Base-by-base conservation (phyloP, 2,797 vertebrate genomes). In the Hephaestus fuliginosus region DNA sequence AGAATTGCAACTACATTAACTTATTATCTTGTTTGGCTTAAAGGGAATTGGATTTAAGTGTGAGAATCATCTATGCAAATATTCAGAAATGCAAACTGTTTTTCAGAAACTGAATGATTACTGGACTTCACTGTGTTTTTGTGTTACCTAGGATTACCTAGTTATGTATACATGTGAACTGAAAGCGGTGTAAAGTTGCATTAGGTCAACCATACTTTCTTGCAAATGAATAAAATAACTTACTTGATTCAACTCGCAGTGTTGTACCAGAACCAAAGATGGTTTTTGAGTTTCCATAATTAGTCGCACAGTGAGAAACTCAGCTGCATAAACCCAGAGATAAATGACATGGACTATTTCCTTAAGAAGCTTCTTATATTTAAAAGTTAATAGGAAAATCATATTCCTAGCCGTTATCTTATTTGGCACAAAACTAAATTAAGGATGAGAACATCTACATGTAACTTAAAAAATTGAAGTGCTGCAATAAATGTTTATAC, bases 241-340 rank as follows among this genome's bases (percentile, higher is more conserved):
- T 70, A 86, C 83, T 76, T 52, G 70, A 49, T 60, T 65, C 17
- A 15, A 84, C 62, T n/a, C 4, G 69, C 10, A 89, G 63, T 36
- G 63, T 58, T n/a, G 56, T 78, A 22, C 83, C 88, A 52, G 66
- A 62, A 18, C 81, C 85, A 72, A 89, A 86, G 55, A 80, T 0
- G 13, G 76, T 7, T 20, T 74, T 83, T 13, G 65, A 20, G 30
- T 39, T 17, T 20, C n/a, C 69, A 76, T 33, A 33, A 22, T 1
- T 1, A 81, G 62, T 57, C 84, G 83, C 88, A 87, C 87, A 73
- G 7, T 46, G 4, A 65, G 36, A 75, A 44, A 8, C 1, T 1
- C 4, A 44, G 17, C 1, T 18, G 7, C 80, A 1, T 53, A 67
- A 88, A 86, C 44, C 36, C 28, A 2, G 5, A 51, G 4, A 20